Conservation (phyloP, 2,888 invertebrate species). For the Dermolepida albohirtum region DNA sequence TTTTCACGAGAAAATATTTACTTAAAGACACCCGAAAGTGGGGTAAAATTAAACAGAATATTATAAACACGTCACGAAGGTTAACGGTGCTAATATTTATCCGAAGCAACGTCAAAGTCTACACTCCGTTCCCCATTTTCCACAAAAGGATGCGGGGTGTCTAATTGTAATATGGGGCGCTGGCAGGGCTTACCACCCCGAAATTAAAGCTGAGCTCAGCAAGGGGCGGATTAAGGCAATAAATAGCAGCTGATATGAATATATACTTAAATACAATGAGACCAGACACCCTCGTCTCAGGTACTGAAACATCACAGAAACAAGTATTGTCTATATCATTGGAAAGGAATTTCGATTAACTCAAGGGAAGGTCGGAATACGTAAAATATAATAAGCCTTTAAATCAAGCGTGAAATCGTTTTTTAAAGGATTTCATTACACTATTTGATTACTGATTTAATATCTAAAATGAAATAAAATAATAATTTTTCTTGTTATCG, state of each 20-base stretch:
- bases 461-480: too few species aligned
- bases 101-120: slow-evolving; percentile 39
- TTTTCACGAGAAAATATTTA: too few species aligned
- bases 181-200: slow-evolving; percentile 56
- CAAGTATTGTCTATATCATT: not conserved
- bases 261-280: slow-evolving; percentile 53
- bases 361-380: too few species aligned
- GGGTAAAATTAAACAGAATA: slow-evolving; percentile 39
- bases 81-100: slow-evolving; percentile 49
- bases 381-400: too few species aligned
- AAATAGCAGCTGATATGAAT: slow-evolving; percentile 58
- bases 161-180: slow-evolving; percentile 56
- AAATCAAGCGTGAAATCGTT: too few species aligned
- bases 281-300: slow-evolving; percentile 46
- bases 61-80: slow-evolving; percentile 48
- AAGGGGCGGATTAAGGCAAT: slow-evolving; percentile 54
- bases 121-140: slow-evolving; percentile 25
- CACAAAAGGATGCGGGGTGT: slow-evolving; percentile 53
- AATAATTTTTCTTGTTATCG: too few species aligned
- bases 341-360: not conserved
- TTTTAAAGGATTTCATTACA: too few species aligned
- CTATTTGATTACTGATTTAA: too few species aligned
- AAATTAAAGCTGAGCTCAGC: slow-evolving; percentile 58
- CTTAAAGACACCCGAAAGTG: too few species aligned
- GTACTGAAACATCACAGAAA: slow-evolving; percentile 34